These are phyloP conservation scores for Anoplolepis gracilipes DNA, from an alignment of 1,140 invertebrate species.

Conservation along the genomic window DNA sequence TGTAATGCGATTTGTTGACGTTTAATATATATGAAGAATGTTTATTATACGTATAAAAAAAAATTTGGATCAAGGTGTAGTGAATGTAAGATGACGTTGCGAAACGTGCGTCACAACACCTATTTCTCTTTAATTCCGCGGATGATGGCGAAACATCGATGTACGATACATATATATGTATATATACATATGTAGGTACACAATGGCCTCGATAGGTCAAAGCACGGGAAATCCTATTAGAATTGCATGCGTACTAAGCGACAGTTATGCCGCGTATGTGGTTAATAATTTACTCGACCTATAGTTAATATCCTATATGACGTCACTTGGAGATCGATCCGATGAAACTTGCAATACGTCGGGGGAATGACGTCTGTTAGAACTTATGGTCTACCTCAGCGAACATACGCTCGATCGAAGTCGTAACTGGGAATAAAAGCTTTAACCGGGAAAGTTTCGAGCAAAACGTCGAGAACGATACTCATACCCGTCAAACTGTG, in stretches of 20 bases:
- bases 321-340: conserved; percentile 80
- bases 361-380: conserved; percentile 77
- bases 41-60: conserved; percentile 27
- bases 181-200: background rate
- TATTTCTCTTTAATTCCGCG: conserved; percentile 4
- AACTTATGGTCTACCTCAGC: conserved; percentile 71
- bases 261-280: conserved; percentile 9
- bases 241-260: conserved; percentile 48
- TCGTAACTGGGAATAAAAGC: conserved; percentile 59
- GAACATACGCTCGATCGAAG: conserved; percentile 59
- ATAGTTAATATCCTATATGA: conserved; percentile 75
- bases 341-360: conserved; percentile 78
- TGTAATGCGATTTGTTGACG: background rate
- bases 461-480: background rate
- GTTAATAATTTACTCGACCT: conserved; percentile 71
- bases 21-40: background rate
- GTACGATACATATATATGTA: background rate
- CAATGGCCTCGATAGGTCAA: conserved; percentile 68
- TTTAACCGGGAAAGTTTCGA: background rate
- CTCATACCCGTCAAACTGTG: conserved; percentile 7
- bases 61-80: conserved; percentile 41
- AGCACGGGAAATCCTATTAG: conserved; percentile 69
- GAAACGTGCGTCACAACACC: conserved; percentile 5
- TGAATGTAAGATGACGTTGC: conserved; percentile 43
- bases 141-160: conserved; percentile 30